These are phyloP conservation scores for Opisthograptis luteolata DNA, from an alignment of 2,888 invertebrate species.

Conservation along the genomic window DNA sequence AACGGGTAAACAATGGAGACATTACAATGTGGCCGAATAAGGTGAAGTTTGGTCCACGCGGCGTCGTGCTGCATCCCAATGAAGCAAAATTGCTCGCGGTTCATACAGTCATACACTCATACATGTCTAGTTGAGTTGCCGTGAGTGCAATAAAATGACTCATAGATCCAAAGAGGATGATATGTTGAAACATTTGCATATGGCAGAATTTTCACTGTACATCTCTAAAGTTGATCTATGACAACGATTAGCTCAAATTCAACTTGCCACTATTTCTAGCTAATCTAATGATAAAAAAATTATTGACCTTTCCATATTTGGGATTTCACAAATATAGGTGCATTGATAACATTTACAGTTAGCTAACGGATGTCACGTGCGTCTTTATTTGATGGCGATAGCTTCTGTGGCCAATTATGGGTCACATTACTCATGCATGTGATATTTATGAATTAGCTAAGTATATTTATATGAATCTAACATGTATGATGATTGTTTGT, in stretches of 20 bases:
- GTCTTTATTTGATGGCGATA: conserved; percentile 73
- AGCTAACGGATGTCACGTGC: conserved; percentile 78
- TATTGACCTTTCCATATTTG: conserved; percentile 5
- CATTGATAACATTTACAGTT: conserved; percentile 65
- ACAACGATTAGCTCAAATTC: conserved; percentile 2
- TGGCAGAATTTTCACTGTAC: conserved; percentile 16
- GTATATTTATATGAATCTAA: conserved; percentile 31
- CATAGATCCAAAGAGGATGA: conserved; percentile 58
- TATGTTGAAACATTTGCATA: conserved; percentile 27
- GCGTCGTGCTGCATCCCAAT: conserved; percentile 75
- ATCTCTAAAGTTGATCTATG: conserved; percentile 6
- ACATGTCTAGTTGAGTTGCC: conserved; percentile 59
- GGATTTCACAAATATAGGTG: conserved; percentile 33
- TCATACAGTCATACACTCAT: conserved; percentile 63
- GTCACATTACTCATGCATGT: conserved; percentile 71
- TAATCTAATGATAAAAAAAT: not conserved
- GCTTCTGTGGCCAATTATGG: conserved; percentile 77
- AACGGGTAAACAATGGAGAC: conserved; percentile 77
- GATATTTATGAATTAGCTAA: conserved; percentile 67
- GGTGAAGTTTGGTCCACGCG: conserved; percentile 68
- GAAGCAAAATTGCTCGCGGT: conserved; percentile 55
- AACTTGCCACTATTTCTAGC: not conserved
- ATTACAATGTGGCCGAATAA: conserved; percentile 75
- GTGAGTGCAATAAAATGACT: conserved; percentile 63
- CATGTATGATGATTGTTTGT: conserved; percentile 7